A percentile compares a stretch with the other conserved stretches of the same genome.
Evolutionary conservation across 2,113 vertebrate genomes (phyloP).

Genomic region (Cochlearius cochlearius): DNA sequence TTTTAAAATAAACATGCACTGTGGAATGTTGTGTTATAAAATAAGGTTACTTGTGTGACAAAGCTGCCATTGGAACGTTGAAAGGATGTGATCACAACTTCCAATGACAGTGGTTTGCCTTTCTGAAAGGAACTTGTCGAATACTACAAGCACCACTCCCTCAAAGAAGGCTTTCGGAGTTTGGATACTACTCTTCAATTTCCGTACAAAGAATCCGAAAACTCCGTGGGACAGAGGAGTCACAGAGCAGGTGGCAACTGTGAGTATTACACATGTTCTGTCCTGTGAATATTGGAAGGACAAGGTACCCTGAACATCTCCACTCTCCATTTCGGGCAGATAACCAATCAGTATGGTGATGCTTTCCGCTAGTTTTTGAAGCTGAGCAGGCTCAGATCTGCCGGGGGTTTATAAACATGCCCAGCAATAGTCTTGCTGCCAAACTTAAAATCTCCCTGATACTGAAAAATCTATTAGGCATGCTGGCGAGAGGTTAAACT

Average conservation of each 20-base stretch:
- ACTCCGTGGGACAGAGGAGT: slow-evolving; percentile 73
- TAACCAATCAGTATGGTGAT: slow-evolving; percentile 42
- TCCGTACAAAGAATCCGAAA: slow-evolving; percentile 89
- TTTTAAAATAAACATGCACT: not conserved
- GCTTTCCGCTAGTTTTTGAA: slow-evolving; percentile 22
- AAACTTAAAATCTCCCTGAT: slow-evolving; percentile 47
- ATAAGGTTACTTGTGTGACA: not conserved
- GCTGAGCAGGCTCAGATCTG: slow-evolving; percentile 47
- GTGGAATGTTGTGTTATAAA: not conserved
- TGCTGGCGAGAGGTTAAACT: slow-evolving; percentile 21
- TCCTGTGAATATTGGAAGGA: not conserved
- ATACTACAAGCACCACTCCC: slow-evolving; percentile 94
- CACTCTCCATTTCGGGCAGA: slow-evolving; percentile 35
- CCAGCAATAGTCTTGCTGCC: slow-evolving; percentile 41
- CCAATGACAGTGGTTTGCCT: not conserved
- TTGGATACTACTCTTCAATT: slow-evolving; percentile 93
- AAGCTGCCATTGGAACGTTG: not conserved
- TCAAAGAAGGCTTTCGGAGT: slow-evolving; percentile 94
- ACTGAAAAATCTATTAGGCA: slow-evolving; percentile 38
- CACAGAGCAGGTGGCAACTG: slow-evolving; percentile 79
- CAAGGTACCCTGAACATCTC: slow-evolving; percentile 2
- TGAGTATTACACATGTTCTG: slow-evolving; percentile 74
- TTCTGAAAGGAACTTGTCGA: slow-evolving; percentile 88
- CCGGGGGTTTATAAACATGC: slow-evolving; percentile 40
- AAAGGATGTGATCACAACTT: not conserved